These are phyloP conservation scores for Thryonomys swinderianus DNA, from an alignment of 2,113 vertebrate genomes.

Conservation along the genomic window DNA sequence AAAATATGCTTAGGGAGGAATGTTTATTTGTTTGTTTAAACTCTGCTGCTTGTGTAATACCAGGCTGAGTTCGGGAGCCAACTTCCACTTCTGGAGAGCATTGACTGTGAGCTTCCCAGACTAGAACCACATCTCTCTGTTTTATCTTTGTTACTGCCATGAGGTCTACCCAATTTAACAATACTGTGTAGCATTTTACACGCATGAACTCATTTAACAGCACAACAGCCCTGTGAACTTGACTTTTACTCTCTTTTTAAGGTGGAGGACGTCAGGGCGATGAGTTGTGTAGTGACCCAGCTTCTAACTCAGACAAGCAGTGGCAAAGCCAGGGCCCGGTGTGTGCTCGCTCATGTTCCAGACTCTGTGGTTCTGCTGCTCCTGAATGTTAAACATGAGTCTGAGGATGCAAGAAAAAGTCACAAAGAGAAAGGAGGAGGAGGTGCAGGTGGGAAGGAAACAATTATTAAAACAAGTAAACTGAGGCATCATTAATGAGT, in stretches of 20 bases:
- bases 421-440: neutral
- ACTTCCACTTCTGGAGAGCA: neutral
- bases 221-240: neutral
- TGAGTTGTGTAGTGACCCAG: neutral
- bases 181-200: neutral
- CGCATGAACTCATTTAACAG: neutral
- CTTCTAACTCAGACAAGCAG: neutral
- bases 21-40: conserved; percentile 6
- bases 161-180: neutral
- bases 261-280: neutral
- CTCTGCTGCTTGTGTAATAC: neutral
- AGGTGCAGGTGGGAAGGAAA: neutral
- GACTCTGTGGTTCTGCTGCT: neutral
- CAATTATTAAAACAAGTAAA: neutral
- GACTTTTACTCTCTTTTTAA: neutral
- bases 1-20: conserved; percentile 27
- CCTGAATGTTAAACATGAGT: neutral
- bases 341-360: rapidly evolving
- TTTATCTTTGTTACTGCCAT: neutral
- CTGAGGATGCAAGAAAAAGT: neutral
- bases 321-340: neutral
- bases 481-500: neutral
- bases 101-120: neutral
- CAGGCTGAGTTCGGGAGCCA: neutral
- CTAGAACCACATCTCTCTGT: neutral